A percentile compares a stretch with the other conserved stretches of the same genome.
These are phyloP conservation scores for Ptilodon capucinus DNA, from an alignment of 2,888 invertebrate species.

Conservation along the genomic window DNA sequence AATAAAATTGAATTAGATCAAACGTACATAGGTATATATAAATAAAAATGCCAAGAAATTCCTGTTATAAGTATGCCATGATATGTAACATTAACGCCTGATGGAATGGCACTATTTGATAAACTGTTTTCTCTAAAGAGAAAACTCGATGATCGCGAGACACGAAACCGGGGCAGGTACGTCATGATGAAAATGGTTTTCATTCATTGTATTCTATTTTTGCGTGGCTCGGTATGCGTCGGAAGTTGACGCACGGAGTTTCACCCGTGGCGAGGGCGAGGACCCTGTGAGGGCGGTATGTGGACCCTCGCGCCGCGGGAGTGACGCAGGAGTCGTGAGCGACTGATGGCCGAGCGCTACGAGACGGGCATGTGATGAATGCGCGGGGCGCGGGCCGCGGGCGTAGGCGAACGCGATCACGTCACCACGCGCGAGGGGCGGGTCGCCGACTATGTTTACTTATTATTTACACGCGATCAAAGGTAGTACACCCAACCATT, in stretches of 20 bases:
- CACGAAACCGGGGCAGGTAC: constrained; percentile 77
- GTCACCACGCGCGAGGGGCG: constrained; percentile 67
- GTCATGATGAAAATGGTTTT: constrained; percentile 61
- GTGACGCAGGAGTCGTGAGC: constrained; percentile 63
- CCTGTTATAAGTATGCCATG: constrained; percentile 48
- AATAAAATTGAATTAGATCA: constrained; percentile 6
- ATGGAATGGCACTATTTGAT: constrained; percentile 88
- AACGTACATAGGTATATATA: constrained; percentile 6
- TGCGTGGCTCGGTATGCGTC: constrained; percentile 47
- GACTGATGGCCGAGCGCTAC: constrained; percentile 31
- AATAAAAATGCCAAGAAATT: constrained; percentile 44
- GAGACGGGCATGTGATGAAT: constrained; percentile 58
- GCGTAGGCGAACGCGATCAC: constrained; percentile 57
- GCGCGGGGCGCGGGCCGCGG: constrained; percentile 53
- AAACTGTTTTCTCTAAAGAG: constrained; percentile 87
- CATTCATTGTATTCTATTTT: constrained; percentile 65
- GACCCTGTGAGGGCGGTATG: constrained; percentile 35
- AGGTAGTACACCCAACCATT: constrained; percentile 77
- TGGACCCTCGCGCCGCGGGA: constrained; percentile 42
- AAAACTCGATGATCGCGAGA: constrained; percentile 72
- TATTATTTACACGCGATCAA: constrained; percentile 65
- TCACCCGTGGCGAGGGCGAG: constrained; percentile 34
- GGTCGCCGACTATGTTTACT: constrained; percentile 70
- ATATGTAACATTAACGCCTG: constrained; percentile 56
- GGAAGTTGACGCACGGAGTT: constrained; percentile 56